Evolutionary conservation across 2,797 vertebrate genomes (phyloP).

Genomic region (Sebastes taczanowskii): DNA sequence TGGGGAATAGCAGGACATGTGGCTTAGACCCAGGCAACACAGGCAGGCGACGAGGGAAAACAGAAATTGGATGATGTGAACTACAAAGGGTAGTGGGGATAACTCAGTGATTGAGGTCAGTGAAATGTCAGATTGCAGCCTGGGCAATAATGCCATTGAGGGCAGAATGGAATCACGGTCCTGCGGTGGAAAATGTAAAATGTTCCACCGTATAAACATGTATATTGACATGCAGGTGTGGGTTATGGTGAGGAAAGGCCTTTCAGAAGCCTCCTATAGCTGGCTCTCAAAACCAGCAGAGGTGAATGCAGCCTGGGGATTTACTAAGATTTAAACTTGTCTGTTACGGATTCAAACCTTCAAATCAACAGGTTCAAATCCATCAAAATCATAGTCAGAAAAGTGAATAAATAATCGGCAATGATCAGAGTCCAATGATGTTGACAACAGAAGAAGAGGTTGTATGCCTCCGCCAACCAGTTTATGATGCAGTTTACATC

Average conservation of each 20-base stretch:
- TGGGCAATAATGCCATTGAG: conserved; percentile 5
- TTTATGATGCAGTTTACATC: no score
- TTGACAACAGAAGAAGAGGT: neutral
- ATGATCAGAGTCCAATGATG: neutral
- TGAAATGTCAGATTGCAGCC: conserved; percentile 51
- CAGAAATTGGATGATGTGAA: conserved; percentile 33
- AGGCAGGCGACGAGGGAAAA: neutral
- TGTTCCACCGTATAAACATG: neutral
- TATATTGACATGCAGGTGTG: neutral
- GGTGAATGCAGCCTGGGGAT: neutral
- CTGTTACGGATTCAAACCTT: neutral
- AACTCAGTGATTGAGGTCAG: conserved; percentile 49
- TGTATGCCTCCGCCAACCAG: no score
- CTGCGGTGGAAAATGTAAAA: neutral
- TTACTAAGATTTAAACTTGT: neutral
- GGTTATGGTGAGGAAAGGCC: neutral
- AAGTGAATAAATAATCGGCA: neutral
- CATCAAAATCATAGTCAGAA: neutral
- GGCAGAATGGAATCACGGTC: neutral
- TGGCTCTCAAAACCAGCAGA: neutral
- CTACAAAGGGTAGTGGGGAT: conserved; percentile 29
- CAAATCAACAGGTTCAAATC: neutral
- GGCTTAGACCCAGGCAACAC: conserved; percentile 9
- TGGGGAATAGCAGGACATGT: conserved; percentile 9
- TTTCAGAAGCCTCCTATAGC: neutral